Conservation (phyloP, 2,113 vertebrate genomes). For the Oreochromis tanganicae region DNA sequence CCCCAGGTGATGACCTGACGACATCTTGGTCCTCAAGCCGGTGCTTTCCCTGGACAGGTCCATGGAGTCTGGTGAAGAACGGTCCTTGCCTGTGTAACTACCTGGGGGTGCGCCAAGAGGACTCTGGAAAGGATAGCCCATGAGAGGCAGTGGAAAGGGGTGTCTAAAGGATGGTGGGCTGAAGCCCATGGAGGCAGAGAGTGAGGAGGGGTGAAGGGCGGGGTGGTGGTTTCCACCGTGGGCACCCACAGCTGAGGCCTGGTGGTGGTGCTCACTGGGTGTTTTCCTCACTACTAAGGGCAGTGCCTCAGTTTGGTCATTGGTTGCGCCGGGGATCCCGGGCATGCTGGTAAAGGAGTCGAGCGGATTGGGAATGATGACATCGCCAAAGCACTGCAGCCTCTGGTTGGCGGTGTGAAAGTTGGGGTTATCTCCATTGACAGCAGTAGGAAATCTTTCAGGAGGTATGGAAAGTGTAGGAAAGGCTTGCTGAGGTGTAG, state of each 20-base stretch:
- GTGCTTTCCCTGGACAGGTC: slow-evolving; percentile 94
- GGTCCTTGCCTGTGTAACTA: slow-evolving; percentile 88
- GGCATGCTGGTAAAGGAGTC: slow-evolving; percentile 88
- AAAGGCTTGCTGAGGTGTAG: slow-evolving; percentile 93
- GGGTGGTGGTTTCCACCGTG: slow-evolving; percentile 86
- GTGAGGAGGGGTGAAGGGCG: slow-evolving; percentile 89
- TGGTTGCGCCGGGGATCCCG: slow-evolving; percentile 76
- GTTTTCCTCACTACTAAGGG: slow-evolving; percentile 95
- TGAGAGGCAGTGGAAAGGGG: slow-evolving; percentile 91
- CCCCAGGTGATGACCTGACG: slow-evolving; percentile 84
- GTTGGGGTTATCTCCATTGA: slow-evolving; percentile 93
- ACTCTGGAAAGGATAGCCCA: slow-evolving; percentile 97
- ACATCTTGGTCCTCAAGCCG: slow-evolving; percentile 98
- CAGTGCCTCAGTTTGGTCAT: slow-evolving; percentile 96
- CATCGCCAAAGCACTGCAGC: slow-evolving; percentile 94
- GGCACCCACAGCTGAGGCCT: slow-evolving; percentile 81
- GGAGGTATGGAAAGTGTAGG: slow-evolving; percentile 89
- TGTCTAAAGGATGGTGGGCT: slow-evolving; percentile 93
- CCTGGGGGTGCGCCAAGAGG: slow-evolving; percentile 83
- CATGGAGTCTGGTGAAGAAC: slow-evolving; percentile 90
- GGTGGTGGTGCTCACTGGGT: slow-evolving; percentile 88
- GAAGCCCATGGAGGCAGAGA: slow-evolving; percentile 88
- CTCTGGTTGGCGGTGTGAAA: slow-evolving; percentile 94
- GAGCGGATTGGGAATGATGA: slow-evolving; percentile 95
- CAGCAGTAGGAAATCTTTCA: slow-evolving; percentile 82